Conservation (phyloP, 1,140 invertebrate genomes). For the Brachionus sp. region DNA sequence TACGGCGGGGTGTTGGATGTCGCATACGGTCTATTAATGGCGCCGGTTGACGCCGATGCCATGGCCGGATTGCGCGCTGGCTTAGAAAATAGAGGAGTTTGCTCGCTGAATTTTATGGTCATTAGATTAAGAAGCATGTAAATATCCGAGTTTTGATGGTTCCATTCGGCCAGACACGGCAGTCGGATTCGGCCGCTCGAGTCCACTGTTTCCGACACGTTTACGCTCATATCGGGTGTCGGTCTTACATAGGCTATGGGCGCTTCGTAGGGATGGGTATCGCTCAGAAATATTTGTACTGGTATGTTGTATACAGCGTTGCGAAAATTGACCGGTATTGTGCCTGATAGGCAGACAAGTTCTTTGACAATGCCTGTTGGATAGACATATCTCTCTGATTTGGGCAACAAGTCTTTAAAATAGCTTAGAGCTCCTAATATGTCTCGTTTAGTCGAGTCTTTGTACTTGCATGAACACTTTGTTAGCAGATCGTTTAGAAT, state of each 20-base stretch:
- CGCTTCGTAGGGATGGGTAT: slow-evolving; percentile 91
- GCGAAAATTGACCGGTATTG: slow-evolving; percentile 81
- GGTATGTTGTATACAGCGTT: slow-evolving; percentile 90
- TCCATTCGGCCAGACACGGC: slow-evolving; percentile 94
- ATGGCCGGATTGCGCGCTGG: slow-evolving; percentile 44
- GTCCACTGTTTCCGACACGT: slow-evolving; percentile 88
- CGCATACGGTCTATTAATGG: slow-evolving; percentile 69
- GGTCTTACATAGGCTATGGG: slow-evolving; percentile 97
- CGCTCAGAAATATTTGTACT: slow-evolving; percentile 88
- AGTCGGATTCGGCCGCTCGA: slow-evolving; percentile 91
- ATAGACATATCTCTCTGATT: slow-evolving; percentile 10
- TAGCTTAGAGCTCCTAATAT: background rate
- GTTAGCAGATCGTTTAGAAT: background rate
- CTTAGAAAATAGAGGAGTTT: slow-evolving; percentile 80
- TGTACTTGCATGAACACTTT: slow-evolving; percentile 39
- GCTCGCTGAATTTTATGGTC: slow-evolving; percentile 85
- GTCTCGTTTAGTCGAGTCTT: slow-evolving; percentile 34
- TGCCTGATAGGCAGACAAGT: slow-evolving; percentile 79
- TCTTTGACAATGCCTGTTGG: slow-evolving; percentile 78
- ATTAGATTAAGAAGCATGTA: slow-evolving; percentile 81
- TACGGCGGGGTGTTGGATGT: slow-evolving; percentile 62
- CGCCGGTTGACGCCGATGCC: background rate
- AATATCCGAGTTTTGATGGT: slow-evolving; percentile 75
- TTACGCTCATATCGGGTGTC: slow-evolving; percentile 89
- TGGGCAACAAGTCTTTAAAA: slow-evolving; percentile 22